Percentiles rank a stretch among this genome's conserved stretches.
phyloP scores from a whole-genome alignment of 2,888 invertebrate species.

The Brachypalpus laphriformis region DNA sequence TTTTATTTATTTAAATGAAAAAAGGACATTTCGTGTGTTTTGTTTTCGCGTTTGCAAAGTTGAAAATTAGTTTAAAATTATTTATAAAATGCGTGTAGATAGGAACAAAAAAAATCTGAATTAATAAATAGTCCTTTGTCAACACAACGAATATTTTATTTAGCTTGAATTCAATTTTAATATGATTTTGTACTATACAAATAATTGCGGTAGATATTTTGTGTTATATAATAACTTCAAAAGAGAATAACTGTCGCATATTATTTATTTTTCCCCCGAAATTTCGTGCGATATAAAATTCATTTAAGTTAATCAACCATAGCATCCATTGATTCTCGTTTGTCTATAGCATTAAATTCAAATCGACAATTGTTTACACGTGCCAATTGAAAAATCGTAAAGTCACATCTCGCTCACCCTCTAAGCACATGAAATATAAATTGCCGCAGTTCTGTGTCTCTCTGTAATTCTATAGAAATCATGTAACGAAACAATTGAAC shows the following conservation, averaged over 20 bases:
- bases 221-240: too few species aligned
- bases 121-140: not conserved
- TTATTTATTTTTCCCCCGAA: not conserved
- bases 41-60: not conserved
- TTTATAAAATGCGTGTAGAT: not conserved
- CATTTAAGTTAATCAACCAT: constrained; percentile 4
- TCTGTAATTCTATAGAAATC: constrained; percentile 10
- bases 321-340: constrained; percentile 8
- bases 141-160: not conserved
- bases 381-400: constrained; percentile 46
- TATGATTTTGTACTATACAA: not conserved
- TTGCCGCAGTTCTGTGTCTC: not conserved
- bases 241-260: not conserved
- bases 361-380: constrained; percentile 46
- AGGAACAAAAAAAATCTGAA: not conserved
- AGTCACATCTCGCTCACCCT: constrained; percentile 27
- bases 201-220: not conserved
- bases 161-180: not conserved
- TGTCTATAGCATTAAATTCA: constrained; percentile 15
- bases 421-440: constrained; percentile 10
- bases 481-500: constrained; percentile 39
- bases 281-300: not conserved
- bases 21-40: not conserved
- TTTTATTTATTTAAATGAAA: not conserved
- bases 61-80: not conserved